Evolutionary conservation across 2,888 invertebrate species (phyloP).

Genomic region (Sarcophaga subvicina): DNA sequence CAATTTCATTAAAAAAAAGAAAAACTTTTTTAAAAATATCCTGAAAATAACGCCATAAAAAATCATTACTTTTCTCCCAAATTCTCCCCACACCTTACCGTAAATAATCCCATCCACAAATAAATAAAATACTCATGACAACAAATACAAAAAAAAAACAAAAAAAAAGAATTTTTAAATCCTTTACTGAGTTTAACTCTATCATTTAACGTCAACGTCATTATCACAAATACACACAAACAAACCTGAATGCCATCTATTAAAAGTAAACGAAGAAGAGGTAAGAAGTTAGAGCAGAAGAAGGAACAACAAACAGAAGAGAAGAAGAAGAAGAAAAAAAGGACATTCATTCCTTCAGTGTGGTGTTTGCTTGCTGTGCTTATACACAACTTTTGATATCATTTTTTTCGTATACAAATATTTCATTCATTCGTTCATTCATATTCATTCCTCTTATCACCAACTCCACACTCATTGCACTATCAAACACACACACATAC

Average conservation of each 20-base stretch:
- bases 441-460: slow-evolving; percentile 81
- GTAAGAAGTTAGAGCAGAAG: too few species aligned
- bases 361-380: slow-evolving; percentile 64
- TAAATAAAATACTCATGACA: slow-evolving; percentile 4
- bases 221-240: slow-evolving; percentile 13
- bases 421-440: slow-evolving; percentile 72
- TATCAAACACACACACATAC: slow-evolving; percentile 9
- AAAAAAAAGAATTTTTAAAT: slow-evolving; percentile 12
- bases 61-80: slow-evolving; percentile 20
- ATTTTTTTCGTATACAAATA: slow-evolving; percentile 75
- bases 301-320: background rate
- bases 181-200: slow-evolving; percentile 52
- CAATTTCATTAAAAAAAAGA: slow-evolving; percentile 25
- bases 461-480: slow-evolving; percentile 70
- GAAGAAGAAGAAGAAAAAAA: slow-evolving; percentile 74
- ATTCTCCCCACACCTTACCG: too few species aligned
- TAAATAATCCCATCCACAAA: slow-evolving; percentile 17
- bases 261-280: slow-evolving; percentile 23
- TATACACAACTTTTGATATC: slow-evolving; percentile 73
- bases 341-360: slow-evolving; percentile 79
- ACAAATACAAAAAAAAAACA: slow-evolving; percentile 8
- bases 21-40: slow-evolving; percentile 4
- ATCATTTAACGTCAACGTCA: slow-evolving; percentile 19
- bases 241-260: slow-evolving; percentile 4
- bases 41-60: slow-evolving; percentile 7